A percentile compares a stretch with the other conserved stretches of the same genome.
These are phyloP conservation scores for Acipenser oxyrinchus DNA, from an alignment of 2,797 vertebrate species.

Conservation along the genomic window DNA sequence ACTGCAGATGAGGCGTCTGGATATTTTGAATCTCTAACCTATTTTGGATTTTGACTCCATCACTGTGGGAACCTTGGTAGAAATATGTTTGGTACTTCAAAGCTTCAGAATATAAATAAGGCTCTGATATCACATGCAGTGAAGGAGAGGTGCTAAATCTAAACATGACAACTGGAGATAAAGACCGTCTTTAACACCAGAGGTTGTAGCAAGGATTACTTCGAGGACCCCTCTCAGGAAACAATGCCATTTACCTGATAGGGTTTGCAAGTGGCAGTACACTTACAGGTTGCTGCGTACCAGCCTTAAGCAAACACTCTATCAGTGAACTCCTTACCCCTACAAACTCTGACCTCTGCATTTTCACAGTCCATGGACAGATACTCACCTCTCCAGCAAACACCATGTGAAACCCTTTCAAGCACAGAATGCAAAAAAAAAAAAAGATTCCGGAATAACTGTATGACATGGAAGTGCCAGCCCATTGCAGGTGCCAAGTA, in stretches of 20 bases:
- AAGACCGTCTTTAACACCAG: constrained; percentile 89
- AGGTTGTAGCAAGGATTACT: constrained; percentile 80
- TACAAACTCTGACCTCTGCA: constrained; percentile 7
- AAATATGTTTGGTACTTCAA: constrained; percentile 90
- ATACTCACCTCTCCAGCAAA: background rate
- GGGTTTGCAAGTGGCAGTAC: constrained; percentile 51
- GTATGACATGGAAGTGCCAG: background rate
- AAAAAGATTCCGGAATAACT: background rate
- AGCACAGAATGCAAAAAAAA: background rate
- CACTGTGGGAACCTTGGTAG: constrained; percentile 83
- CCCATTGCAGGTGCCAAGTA: background rate
- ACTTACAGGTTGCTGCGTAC: constrained; percentile 34
- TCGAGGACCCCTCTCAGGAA: constrained; percentile 71
- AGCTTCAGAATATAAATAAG: constrained; percentile 76
- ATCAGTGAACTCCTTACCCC: constrained; percentile 13
- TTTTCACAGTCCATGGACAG: background rate
- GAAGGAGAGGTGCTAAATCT: constrained; percentile 64
- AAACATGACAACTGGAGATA: constrained; percentile 92
- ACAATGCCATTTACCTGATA: constrained; percentile 71
- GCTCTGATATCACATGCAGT: constrained; percentile 52
- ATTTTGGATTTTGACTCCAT: constrained; percentile 62
- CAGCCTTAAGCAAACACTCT: constrained; percentile 28
- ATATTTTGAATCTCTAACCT: constrained; percentile 29
- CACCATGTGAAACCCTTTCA: background rate
- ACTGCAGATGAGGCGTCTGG: background rate